A percentile compares a stretch with the other conserved stretches of the same genome.
Evolutionary conservation across 1,140 invertebrate species (phyloP).

Genomic region (Stegodyphus dumicola): DNA sequence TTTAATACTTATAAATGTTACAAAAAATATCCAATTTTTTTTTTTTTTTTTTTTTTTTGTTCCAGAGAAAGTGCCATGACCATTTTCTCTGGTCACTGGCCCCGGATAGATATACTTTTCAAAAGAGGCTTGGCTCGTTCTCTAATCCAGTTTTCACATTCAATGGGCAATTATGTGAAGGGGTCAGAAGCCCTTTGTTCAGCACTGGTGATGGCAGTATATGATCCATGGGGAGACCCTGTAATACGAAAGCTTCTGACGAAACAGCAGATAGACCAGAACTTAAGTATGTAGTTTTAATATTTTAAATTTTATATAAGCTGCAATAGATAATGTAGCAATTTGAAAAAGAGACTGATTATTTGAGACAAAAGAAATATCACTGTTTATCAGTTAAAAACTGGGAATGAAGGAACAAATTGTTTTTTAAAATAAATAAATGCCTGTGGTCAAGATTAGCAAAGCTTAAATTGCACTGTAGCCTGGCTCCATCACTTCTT

Average conservation of each 20-base stretch:
- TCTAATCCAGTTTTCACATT: constrained; percentile 41
- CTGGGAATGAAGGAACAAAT: too few relatives aligned
- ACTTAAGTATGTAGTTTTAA: constrained; percentile 10
- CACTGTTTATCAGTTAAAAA: too few relatives aligned
- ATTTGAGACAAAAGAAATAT: too few relatives aligned
- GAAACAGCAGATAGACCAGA: constrained; percentile 18
- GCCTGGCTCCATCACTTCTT: too few relatives aligned
- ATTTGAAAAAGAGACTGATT: background rate
- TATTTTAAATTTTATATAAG: background rate
- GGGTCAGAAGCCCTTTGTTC: constrained; percentile 44
- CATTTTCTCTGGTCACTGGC: constrained; percentile 42
- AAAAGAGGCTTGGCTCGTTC: constrained; percentile 41
- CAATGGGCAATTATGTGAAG: constrained; percentile 30
- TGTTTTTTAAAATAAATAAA: too few relatives aligned
- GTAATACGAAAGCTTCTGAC: constrained; percentile 14
- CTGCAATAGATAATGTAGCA: background rate
- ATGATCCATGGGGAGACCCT: constrained; percentile 58
- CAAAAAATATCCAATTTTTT: too few relatives aligned
- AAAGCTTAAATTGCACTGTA: too few relatives aligned
- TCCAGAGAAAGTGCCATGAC: constrained; percentile 54
- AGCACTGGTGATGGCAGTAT: constrained; percentile 46
- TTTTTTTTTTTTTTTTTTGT: background rate
- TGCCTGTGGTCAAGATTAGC: too few relatives aligned
- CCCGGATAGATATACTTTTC: constrained; percentile 10
- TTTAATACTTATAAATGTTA: too few relatives aligned